Base-by-base conservation (phyloP, 1,140 invertebrate genomes). In the Heliconius melpomene region DNA sequence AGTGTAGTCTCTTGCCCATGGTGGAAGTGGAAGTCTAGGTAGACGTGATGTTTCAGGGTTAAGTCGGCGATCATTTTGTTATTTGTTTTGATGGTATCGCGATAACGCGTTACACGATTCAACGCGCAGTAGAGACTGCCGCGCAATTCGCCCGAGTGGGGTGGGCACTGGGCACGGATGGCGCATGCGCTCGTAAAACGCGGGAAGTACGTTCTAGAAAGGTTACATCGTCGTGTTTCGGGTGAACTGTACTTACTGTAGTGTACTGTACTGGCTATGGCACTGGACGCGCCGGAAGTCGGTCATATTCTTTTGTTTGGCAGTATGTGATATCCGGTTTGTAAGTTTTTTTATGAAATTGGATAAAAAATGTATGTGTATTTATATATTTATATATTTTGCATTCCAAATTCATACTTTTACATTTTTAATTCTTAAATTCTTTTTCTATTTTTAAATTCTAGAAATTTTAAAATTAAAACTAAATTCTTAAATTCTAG, bases 161-260 rank as follows among this genome's bases (percentile, higher is more conserved):
- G 90, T 83, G 84, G 86, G 82, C 72, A 80, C 79, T 83, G 84
- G 86, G 82, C 72, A 80, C 80, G 40, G 74, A 85, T 74, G 72
- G 87, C 91, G 92, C 92, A 91, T 91, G 92, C 92, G 92, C 87
- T 60, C 74, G 84, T 73, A 85, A 89, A 90, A 90, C 87, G 91
- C 92, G 92, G 92, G 91, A 93, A 93, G 88, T 80, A 83, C 79
- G 81, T 91, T 91, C 89, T 92, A 92, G 89, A 92, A 90, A 84
- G 81, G 80, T 79, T 83, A 72, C 71, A 52, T 52, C 50, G 23
- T 72, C 11, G 29, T 1, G 32, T 8, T 6, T 71, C 6, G 50
- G 50, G 29, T 36, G 75, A 72, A 79, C 40, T 79, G 86, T 38
- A 46, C 75, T 36, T 36, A 36, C 40, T 40, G 9, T 11, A 46